These are phyloP conservation scores for Tiaroga cobitis DNA, from an alignment of 2,797 vertebrate genomes.

Conservation along the genomic window DNA sequence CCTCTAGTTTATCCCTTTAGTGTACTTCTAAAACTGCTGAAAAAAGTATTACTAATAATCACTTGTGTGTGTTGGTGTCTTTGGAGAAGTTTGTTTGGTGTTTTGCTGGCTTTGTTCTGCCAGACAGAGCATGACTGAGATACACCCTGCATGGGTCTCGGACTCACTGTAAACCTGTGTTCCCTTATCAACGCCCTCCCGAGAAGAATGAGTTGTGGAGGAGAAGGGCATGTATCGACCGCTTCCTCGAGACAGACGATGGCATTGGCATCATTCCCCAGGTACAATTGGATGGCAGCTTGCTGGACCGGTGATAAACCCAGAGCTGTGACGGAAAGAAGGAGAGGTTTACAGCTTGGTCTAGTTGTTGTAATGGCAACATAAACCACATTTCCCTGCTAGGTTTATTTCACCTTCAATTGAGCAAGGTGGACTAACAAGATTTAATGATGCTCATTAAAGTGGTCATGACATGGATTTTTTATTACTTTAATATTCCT, in stretches of 20 bases:
- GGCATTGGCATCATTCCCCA: slow-evolving; percentile 75
- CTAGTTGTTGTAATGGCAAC: slow-evolving; percentile 27
- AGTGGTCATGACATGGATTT: background rate
- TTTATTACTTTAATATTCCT: background rate
- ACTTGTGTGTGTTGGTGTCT: background rate
- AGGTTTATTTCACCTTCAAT: slow-evolving; percentile 19
- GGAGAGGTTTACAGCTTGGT: slow-evolving; percentile 31
- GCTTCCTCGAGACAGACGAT: slow-evolving; percentile 68
- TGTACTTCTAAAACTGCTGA: slow-evolving; percentile 1
- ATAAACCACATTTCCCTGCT: slow-evolving; percentile 17
- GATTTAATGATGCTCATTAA: slow-evolving; percentile 40
- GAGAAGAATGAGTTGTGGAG: slow-evolving; percentile 67
- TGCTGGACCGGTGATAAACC: slow-evolving; percentile 71
- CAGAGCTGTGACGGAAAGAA: slow-evolving; percentile 54
- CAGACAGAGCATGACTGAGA: background rate
- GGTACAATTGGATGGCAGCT: slow-evolving; percentile 78
- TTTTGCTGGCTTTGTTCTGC: slow-evolving; percentile 11
- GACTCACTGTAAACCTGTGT: slow-evolving; percentile 72
- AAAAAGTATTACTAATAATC: background rate
- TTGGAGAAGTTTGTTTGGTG: background rate
- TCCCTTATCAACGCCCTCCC: slow-evolving; percentile 82
- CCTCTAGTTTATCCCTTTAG: background rate
- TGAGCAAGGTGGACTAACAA: slow-evolving; percentile 25
- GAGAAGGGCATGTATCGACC: slow-evolving; percentile 54
- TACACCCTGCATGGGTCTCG: background rate